Evolutionary conservation across 2,113 vertebrate genomes (phyloP), one percentile per base, ranked within the genome.

Genomic region (Scomber japonicus): DNA sequence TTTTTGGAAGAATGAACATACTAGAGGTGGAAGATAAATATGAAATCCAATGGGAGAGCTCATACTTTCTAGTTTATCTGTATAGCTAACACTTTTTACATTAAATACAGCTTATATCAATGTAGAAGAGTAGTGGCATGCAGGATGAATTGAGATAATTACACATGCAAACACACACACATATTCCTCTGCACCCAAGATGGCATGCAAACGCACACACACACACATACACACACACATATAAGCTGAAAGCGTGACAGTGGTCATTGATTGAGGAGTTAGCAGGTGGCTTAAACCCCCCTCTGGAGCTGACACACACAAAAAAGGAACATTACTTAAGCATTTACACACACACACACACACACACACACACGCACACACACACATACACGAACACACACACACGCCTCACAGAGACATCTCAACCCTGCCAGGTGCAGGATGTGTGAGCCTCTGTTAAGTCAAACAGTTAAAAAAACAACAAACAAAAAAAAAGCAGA

Each of bases 291-390:
- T 51, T 5, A 27, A 0, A 0, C 57, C 48, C 78, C 78, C 80
- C 78, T 14, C 60, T 75, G 75, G 85, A 86, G 85, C 83, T 88
- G 87, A 88, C 76, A 76, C 46, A 55, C 24, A 65, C 30, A 67
- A 85, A 81, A 85, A 81, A 81, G 68, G 65, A 64, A 59, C 55
- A 80, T 65, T 27, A 55, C 63, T 77, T 24, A 57, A 49, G 55
- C n/a, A 64, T 59, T 27, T 14, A 44, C 46, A 62, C 44, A 65
- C 62, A 69, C 66, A 71, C 48, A 31, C 4, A 48, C 60, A 30
- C 57, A 57, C 14, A 15, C 56, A 60, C 40, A 54, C 9, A 17
- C 71, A 59, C 5, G 12, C 1, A 15, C 56, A 60, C 40, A 54
- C 9, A 17, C 24, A 27, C 35, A 63, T n/a, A n/a, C n/a, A 59